These are phyloP conservation scores for Oriolus oriolus DNA, from an alignment of 2,113 vertebrate genomes.

Conservation along the genomic window DNA sequence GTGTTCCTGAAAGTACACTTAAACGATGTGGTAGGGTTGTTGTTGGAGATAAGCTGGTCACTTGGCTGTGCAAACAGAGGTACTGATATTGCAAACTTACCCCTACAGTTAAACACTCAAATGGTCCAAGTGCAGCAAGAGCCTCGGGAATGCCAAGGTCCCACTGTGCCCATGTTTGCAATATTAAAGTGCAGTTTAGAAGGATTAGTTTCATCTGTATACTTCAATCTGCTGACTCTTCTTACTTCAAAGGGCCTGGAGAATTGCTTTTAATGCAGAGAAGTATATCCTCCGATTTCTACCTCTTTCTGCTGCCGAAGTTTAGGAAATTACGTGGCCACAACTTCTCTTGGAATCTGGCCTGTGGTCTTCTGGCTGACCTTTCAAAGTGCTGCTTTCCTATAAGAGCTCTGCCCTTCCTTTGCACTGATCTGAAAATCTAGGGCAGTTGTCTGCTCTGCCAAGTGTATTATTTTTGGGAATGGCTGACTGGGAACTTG, in stretches of 20 bases:
- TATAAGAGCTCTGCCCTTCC: background rate
- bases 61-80: background rate
- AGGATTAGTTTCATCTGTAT: background rate
- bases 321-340: background rate
- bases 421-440: background rate
- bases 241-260: background rate
- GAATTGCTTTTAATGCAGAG: background rate
- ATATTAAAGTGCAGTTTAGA: background rate
- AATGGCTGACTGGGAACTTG: background rate
- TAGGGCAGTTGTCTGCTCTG: background rate
- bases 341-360: background rate
- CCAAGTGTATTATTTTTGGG: background rate
- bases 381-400: background rate
- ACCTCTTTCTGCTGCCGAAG: background rate
- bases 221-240: background rate
- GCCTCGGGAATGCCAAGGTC: background rate
- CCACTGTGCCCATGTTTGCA: background rate
- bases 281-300: background rate
- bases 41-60: background rate
- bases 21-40: background rate
- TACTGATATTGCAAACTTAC: background rate
- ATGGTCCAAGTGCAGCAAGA: accelerated
- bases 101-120: accelerated
- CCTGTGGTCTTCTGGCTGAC: conserved; percentile 35
- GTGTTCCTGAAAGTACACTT: background rate